Percentiles rank a stretch among this genome's conserved stretches.
phyloP scores from a whole-genome alignment of 2,113 vertebrate genomes.

The Himantopus leucocephalus region DNA sequence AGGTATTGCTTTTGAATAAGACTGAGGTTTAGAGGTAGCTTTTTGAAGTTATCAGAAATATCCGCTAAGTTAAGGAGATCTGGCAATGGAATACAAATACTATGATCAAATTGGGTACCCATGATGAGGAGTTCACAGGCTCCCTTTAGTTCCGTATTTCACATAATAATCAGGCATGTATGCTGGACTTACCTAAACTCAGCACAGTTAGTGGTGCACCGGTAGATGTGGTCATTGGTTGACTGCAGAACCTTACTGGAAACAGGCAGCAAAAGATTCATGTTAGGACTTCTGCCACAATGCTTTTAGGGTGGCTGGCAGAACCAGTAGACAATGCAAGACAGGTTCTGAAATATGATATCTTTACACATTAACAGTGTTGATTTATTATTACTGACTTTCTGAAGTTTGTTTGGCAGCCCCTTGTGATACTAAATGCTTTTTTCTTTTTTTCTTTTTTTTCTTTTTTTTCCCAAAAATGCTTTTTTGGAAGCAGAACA shows the following conservation, averaged over 20 bases:
- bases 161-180: rapidly evolving
- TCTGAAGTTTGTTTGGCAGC: no score
- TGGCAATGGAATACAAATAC: background rate
- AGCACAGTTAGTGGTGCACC: no score
- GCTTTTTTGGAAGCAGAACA: background rate
- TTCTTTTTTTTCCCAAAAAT: background rate
- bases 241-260: background rate
- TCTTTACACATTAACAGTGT: background rate
- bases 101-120: background rate
- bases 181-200: background rate
- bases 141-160: background rate
- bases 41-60: background rate
- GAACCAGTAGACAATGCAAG: background rate
- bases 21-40: rapidly evolving
- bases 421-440: no score
- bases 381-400: no score
- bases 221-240: rapidly evolving
- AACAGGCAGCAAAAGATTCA: background rate
- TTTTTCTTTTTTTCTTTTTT: no score
- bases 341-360: rapidly evolving
- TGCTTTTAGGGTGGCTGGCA: rapidly evolving
- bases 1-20: background rate
- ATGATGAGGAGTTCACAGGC: background rate
- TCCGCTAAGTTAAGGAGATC: background rate
- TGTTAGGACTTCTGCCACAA: background rate